Evolutionary conservation across 1,140 invertebrate species (phyloP).

Genomic region (Teleogryllus occipitalis): DNA sequence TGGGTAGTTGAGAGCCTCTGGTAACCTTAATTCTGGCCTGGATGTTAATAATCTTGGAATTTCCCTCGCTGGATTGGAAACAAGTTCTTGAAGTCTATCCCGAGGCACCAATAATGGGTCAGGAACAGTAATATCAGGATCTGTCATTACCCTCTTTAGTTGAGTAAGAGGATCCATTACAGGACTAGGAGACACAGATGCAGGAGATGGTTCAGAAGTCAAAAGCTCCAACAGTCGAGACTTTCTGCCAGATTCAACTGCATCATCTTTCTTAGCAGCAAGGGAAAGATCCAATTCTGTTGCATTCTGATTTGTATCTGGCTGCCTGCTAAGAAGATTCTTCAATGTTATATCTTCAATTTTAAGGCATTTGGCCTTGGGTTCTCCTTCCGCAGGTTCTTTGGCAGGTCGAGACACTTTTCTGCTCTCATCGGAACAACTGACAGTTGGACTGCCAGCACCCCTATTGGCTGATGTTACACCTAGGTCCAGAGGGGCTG

Average conservation of each 20-base stretch:
- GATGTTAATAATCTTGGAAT: conserved; percentile 62
- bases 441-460: conserved; percentile 49
- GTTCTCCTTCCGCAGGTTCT: conserved; percentile 29
- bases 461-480: conserved; percentile 46
- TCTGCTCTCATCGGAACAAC: conserved; percentile 49
- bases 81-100: conserved; percentile 56
- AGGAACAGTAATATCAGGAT: conserved; percentile 59
- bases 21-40: conserved; percentile 58
- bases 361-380: conserved; percentile 41
- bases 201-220: conserved; percentile 35
- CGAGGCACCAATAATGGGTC: conserved; percentile 72
- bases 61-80: conserved; percentile 63
- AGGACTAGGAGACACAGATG: not conserved
- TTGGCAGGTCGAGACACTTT: conserved; percentile 37
- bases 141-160: conserved; percentile 58
- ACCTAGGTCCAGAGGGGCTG: conserved; percentile 43
- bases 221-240: conserved; percentile 36
- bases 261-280: conserved; percentile 22
- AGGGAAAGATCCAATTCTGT: conserved; percentile 4
- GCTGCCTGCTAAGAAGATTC: conserved; percentile 28
- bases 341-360: conserved; percentile 40
- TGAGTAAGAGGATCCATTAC: conserved; percentile 57
- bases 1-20: conserved; percentile 60
- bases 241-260: conserved; percentile 27
- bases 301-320: not conserved